phyloP scores from a whole-genome alignment of 2,888 invertebrate species.

The Crossocerus cetratus region DNA sequence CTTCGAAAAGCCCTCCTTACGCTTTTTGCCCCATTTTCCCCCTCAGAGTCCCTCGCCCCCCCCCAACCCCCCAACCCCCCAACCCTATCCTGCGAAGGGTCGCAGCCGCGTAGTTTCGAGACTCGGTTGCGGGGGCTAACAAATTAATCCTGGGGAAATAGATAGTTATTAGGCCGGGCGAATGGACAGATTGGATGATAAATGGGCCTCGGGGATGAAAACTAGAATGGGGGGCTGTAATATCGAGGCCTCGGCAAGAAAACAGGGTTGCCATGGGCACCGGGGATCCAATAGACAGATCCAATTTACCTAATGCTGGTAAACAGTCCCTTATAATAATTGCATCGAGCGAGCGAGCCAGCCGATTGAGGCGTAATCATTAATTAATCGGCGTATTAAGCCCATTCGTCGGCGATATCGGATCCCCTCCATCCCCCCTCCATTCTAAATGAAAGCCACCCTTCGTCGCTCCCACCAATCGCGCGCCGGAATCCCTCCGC shows the following conservation, averaged over 20 bases:
- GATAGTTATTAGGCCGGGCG: not conserved
- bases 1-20: slow-evolving; percentile 13
- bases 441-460: not conserved
- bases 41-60: too few relatives aligned
- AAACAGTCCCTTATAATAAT: slow-evolving; percentile 1
- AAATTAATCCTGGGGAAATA: too few relatives aligned
- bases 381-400: not conserved
- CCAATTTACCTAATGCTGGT: not conserved
- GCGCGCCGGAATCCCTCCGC: too few relatives aligned
- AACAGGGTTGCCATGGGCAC: not conserved
- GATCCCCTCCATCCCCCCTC: not conserved
- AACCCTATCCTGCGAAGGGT: too few relatives aligned
- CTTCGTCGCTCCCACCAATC: too few relatives aligned
- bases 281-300: not conserved
- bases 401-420: not conserved
- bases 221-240: not conserved
- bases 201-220: not conserved
- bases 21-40: too few relatives aligned
- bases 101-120: too few relatives aligned
- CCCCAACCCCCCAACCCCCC: too few relatives aligned
- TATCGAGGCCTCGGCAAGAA: not conserved
- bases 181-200: slow-evolving; percentile 9
- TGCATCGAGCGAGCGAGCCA: too few relatives aligned
- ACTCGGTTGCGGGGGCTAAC: not conserved
- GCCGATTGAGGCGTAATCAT: not conserved